These are phyloP conservation scores for Pelagia noctiluca DNA, from an alignment of 30 jellyfish, hydroid and myxozoan genomes.

Conservation along the genomic window DNA sequence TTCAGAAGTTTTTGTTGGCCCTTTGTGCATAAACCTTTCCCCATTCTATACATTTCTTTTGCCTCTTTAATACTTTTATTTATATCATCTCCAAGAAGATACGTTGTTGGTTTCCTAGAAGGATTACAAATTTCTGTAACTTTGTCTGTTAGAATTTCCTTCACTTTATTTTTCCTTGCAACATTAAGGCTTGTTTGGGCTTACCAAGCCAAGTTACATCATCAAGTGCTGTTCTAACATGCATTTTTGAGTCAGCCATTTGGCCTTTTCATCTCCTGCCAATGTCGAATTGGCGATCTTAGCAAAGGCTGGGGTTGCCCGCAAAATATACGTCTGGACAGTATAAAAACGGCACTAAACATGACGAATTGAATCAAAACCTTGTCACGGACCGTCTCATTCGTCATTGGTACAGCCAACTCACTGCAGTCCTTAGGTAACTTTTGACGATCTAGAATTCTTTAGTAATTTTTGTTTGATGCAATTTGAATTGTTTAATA, in stretches of 20 bases:
- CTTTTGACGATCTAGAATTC: neutral
- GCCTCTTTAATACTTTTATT: neutral
- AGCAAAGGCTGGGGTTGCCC: neutral
- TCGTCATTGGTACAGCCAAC: neutral
- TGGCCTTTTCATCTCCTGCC: neutral
- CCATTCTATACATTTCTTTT: constrained; percentile 1
- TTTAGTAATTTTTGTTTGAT: constrained; percentile 11
- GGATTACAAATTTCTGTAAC: constrained; percentile 1
- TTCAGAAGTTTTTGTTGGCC: neutral
- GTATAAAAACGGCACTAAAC: constrained; percentile 4
- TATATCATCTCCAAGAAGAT: neutral
- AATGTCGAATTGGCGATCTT: neutral
- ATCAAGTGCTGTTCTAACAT: constrained; percentile 5
- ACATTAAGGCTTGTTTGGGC: neutral
- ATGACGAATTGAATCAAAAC: neutral
- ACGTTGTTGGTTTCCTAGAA: neutral
- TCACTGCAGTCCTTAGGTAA: neutral
- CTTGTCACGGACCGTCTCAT: constrained; percentile 1
- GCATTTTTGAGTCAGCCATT: constrained; percentile 5
- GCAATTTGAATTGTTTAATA: neutral
- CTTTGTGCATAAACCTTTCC: neutral
- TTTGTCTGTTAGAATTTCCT: constrained; percentile 6
- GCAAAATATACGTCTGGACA: neutral
- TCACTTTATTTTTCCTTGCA: constrained; percentile 7
- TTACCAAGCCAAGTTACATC: neutral